These are phyloP conservation scores for Trichogramma evanescens DNA, from an alignment of 2,888 invertebrate species.

Conservation along the genomic window DNA sequence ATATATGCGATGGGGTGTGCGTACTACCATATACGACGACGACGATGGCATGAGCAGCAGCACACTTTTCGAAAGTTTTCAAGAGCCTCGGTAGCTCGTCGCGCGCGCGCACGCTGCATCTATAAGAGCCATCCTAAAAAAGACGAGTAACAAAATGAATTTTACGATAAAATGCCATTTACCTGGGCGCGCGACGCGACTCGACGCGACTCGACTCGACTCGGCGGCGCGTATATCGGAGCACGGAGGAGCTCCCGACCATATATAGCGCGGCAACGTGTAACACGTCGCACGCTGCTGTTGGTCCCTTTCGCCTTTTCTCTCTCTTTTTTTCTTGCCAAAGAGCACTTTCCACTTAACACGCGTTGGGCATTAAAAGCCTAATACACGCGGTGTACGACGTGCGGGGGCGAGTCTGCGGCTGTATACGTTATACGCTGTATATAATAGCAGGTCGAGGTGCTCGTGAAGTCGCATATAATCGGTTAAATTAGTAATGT, in stretches of 20 bases:
- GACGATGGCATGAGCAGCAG: too few relatives aligned
- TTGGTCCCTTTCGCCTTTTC: too few relatives aligned
- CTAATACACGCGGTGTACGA: not conserved
- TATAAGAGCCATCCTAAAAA: not conserved
- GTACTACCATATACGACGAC: too few relatives aligned
- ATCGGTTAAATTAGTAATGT: not conserved
- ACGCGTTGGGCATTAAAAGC: conserved; percentile 13
- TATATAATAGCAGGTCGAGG: conserved; percentile 13
- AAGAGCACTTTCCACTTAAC: not conserved
- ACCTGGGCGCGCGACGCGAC: not conserved
- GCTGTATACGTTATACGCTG: not conserved
- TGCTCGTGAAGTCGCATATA: conserved; percentile 15
- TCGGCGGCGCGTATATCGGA: conserved; percentile 1
- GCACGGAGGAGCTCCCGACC: too few relatives aligned
- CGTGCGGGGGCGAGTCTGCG: too few relatives aligned
- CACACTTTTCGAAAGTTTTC: too few relatives aligned
- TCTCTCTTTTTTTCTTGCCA: too few relatives aligned
- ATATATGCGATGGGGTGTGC: too few relatives aligned
- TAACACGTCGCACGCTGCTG: too few relatives aligned
- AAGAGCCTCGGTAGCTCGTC: too few relatives aligned
- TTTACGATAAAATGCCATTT: conserved; percentile 10
- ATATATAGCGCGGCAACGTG: too few relatives aligned
- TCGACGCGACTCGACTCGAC: not conserved
- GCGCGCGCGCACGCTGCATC: too few relatives aligned
- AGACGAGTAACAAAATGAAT: conserved; percentile 6